phyloP scores from a whole-genome alignment of 1,140 invertebrate species.

The Parasteatoda tepidariorum region DNA sequence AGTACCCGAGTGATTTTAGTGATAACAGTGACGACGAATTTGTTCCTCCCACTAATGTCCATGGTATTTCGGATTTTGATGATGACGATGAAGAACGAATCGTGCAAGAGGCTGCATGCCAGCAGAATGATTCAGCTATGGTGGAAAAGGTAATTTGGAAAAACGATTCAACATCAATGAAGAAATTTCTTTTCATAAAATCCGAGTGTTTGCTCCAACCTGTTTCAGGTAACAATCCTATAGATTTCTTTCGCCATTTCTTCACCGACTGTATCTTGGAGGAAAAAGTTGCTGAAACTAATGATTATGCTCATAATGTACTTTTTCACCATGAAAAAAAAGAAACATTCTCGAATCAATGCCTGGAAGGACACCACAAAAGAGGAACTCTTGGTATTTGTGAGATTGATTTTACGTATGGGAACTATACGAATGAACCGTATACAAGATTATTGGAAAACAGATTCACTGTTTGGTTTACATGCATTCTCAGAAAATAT shows the following conservation, averaged over 20 bases:
- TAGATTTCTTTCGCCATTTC: slow-evolving; percentile 1
- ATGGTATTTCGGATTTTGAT: slow-evolving; percentile 6
- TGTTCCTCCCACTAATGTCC: neutral
- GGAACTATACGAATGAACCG: slow-evolving; percentile 12
- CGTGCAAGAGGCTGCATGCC: neutral
- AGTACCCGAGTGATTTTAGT: slow-evolving; percentile 25
- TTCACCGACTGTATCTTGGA: slow-evolving; percentile 9
- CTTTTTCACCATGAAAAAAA: neutral
- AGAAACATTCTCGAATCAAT: neutral
- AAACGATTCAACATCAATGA: slow-evolving; percentile 9
- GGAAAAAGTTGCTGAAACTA: slow-evolving; percentile 1
- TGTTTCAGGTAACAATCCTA: neutral
- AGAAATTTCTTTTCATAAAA: slow-evolving; percentile 17
- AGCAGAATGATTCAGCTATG: slow-evolving; percentile 4
- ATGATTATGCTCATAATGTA: slow-evolving; percentile 1
- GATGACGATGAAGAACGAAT: neutral
- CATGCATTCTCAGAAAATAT: slow-evolving; percentile 9
- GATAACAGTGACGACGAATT: slow-evolving; percentile 25
- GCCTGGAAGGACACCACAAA: slow-evolving; percentile 19
- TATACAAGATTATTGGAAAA: slow-evolving; percentile 12
- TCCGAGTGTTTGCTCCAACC: slow-evolving; percentile 18
- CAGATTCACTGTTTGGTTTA: slow-evolving; percentile 8
- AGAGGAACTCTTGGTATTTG: slow-evolving; percentile 20
- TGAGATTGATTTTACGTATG: slow-evolving; percentile 21
- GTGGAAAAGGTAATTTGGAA: slow-evolving; percentile 15